Conservation (phyloP, 1,140 invertebrate species). For the Bemisia tabaci region DNA sequence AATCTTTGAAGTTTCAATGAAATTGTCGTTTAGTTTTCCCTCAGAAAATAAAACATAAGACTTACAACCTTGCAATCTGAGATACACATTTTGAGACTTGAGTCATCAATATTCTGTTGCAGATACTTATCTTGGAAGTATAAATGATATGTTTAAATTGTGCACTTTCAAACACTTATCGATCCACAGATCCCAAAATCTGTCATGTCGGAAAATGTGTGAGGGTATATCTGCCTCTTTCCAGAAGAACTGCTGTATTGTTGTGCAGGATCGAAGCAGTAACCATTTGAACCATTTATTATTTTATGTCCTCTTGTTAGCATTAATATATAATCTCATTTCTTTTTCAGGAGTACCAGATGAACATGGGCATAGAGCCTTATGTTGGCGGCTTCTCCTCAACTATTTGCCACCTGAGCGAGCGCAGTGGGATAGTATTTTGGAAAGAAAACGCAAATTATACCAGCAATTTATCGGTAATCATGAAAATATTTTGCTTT, state of each 20-base stretch:
- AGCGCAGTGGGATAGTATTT: slow-evolving; percentile 44
- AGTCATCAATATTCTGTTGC: no score
- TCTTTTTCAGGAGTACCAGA: slow-evolving; percentile 59
- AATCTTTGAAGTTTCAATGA: no score
- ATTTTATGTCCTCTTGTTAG: not conserved
- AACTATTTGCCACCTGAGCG: slow-evolving; percentile 61
- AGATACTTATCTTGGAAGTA: no score
- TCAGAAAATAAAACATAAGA: no score
- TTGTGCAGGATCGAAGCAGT: not conserved
- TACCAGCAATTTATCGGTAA: slow-evolving; percentile 74
- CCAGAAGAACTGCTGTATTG: not conserved
- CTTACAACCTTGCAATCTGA: no score
- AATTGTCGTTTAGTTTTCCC: no score
- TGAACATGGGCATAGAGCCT: slow-evolving; percentile 53
- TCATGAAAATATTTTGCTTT: no score
- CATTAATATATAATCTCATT: no score
- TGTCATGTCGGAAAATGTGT: not conserved
- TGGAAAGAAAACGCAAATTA: slow-evolving; percentile 53
- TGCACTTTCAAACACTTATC: not conserved
- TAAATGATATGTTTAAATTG: no score
- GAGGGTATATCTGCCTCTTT: not conserved
- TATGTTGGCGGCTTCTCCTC: slow-evolving; percentile 71
- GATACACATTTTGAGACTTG: no score
- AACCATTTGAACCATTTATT: not conserved
- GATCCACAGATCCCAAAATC: not conserved